Base-by-base conservation (phyloP, 2,888 invertebrate genomes). In the Ophion slaviceki region DNA sequence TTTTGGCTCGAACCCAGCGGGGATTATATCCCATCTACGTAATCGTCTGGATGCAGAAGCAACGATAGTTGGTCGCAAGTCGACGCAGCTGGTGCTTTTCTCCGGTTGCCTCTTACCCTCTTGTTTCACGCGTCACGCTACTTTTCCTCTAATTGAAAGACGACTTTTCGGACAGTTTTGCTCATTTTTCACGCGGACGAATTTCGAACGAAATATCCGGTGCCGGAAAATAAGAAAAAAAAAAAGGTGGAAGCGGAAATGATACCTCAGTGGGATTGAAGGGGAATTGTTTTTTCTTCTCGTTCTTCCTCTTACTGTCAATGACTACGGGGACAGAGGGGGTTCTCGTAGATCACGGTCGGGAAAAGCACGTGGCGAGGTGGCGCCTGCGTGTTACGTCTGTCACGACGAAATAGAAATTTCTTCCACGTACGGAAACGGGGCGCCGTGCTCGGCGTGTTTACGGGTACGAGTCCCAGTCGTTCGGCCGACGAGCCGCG, bases 381-480 rank as follows among this genome's bases (percentile, higher is more conserved):
- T 88, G 89, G 93, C 93, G 93, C 93, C 92, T 93, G 93, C 93
- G 93, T 93, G 92, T 89, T 88, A 89, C 89, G 88, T 84, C 84
- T 78, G 67, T 86, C 86, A 81, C 80, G 83, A 84, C 82, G 80
- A 88, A 87, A 88, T 87, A 87, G 88, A 88, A 87, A 87, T 88
- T 88, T 88, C 88, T 85, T 87, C 84, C 87, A 84, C 86, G 87
- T 86, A 87, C 87, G 75, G 86, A 80, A 88, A 87, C 84, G 83
- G 71, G 82, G 82, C 79, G 70, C 64, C 75, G 76, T 66, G 61
- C 67, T 66, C 76, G 71, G 62, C 79, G 86, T 85, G 86, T 86
- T 87, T 87, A 88, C 84, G 85, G 84, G 79, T 84, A 80, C 82
- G 71, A 61, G 78, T 67, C 84, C 67, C 87, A 87, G 84, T 85